These are phyloP conservation scores for Aphyosemion australe DNA, from an alignment of 2,113 vertebrate species.

Conservation along the genomic window DNA sequence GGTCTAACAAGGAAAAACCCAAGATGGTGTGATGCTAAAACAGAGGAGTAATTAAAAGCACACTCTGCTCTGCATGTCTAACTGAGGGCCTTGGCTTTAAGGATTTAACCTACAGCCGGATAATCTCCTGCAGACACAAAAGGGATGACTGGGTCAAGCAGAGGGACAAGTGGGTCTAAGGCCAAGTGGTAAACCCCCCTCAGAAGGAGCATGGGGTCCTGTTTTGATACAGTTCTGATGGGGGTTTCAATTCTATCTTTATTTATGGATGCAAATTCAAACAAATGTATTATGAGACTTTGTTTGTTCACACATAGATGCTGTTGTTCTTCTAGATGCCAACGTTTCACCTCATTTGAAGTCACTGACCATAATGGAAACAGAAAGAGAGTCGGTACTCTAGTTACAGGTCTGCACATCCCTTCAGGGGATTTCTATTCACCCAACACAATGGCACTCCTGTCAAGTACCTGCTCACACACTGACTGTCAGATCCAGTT, in stretches of 20 bases:
- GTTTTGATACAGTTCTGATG: no score
- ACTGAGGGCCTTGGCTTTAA: conserved; percentile 45
- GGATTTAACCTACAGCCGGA: conserved; percentile 67
- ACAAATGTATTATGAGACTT: no score
- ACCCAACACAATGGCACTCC: conserved; percentile 26
- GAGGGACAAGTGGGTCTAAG: conserved; percentile 60
- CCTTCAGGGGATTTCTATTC: conserved; percentile 31
- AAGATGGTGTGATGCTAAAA: conserved; percentile 11
- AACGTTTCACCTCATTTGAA: no score
- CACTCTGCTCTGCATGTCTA: conserved; percentile 17
- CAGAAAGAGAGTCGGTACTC: not conserved
- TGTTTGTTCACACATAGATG: no score
- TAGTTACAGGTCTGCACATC: not conserved
- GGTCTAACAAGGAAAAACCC: no score
- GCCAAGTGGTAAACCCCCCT: conserved; percentile 32
- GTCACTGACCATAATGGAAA: no score
- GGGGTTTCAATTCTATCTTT: no score
- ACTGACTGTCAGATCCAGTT: conserved; percentile 32
- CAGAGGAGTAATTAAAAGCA: conserved; percentile 35
- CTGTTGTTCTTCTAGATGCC: no score
- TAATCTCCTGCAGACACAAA: conserved; percentile 75
- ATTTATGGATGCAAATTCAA: no score
- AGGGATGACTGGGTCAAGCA: conserved; percentile 60
- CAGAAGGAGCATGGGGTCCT: conserved; percentile 20
- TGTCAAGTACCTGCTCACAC: conserved; percentile 40